Evolutionary conservation across 2,797 vertebrate genomes (phyloP), one percentile per base, ranked within the genome.

Genomic region (Telmatherina bonti): DNA sequence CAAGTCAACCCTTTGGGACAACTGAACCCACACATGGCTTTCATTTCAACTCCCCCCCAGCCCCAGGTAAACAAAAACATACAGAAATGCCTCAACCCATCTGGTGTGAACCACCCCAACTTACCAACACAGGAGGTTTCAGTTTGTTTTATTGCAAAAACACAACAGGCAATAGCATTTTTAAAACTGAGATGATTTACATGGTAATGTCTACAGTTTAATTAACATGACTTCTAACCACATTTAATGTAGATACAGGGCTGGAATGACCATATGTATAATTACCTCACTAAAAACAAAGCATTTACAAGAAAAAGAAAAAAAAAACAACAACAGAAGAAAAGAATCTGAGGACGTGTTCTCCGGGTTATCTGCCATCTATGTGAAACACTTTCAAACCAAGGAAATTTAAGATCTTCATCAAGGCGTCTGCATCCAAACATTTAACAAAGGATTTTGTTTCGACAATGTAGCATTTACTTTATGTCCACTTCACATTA

Each of bases 401-500:
- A 97, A 95, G 95, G 92, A 91, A 97, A 97, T 96, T 97, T 97
- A 99, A 98, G 97, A 99, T 99, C 98, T 99, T 99, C 97, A 98
- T 97, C 97, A 99, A 99, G 97, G 94, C 97, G 97, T 97, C 98
- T 97, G 97, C 97, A 99, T 99, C 98, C 98, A 98, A 97, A 99
- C 96, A 99, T 99, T 97, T 97, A 99, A 99, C 97, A 99, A 98
- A 99, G 96, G 97, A 93, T 96, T 97, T 97, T 92, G 88, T 96
- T 97, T 98, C 97, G 96, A 99, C 97, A 99, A 98, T 97, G 98
- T 96, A 97, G 98, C 96, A 99, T 98, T 97, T 98, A 99, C 96
- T 97, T 96, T 99, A 97, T 99, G 97, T 99, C 98, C 98, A 96
- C 97, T 98, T 99, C 98, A 97, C 97, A 99, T 99, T 99, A 99